Conservation (phyloP, 2,888 invertebrate genomes). For the Agrotis exclamationis region DNA sequence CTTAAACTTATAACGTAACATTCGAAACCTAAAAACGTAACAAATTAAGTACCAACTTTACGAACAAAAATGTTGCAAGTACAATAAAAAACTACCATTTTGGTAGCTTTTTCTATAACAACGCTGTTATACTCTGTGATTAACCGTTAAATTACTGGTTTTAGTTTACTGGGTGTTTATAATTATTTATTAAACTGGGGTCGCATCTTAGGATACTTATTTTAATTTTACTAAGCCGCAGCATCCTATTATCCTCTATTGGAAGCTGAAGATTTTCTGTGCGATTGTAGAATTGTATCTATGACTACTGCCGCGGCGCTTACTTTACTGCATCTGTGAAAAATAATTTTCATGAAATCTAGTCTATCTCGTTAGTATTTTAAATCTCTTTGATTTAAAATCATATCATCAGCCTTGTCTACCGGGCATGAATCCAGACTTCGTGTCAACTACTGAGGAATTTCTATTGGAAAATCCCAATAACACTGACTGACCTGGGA, state of each 20-base stretch:
- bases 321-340: conserved; percentile 82
- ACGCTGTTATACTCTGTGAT: not conserved
- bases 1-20: not conserved
- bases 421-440: no score
- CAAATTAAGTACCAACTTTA: conserved; percentile 35
- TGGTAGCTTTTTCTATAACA: conserved; percentile 23
- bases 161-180: not conserved
- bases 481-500: no score
- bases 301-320: conserved; percentile 82
- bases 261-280: conserved; percentile 68
- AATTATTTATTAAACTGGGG: not conserved
- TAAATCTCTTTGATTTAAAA: no score
- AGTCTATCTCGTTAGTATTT: no score
- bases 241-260: conserved; percentile 67
- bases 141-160: conserved; percentile 1
- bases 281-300: conserved; percentile 80
- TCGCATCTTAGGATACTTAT: not conserved
- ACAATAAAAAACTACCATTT: conserved; percentile 40
- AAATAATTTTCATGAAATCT: not conserved
- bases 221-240: conserved; percentile 1
- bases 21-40: conserved; percentile 53
- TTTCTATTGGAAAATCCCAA: no score
- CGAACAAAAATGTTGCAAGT: conserved; percentile 14
- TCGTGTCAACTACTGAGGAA: no score
- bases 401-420: no score